A percentile compares a stretch with the other conserved stretches of the same genome.
Evolutionary conservation across 2,888 invertebrate species (phyloP).

Genomic region (Himalopsyche japonica): DNA sequence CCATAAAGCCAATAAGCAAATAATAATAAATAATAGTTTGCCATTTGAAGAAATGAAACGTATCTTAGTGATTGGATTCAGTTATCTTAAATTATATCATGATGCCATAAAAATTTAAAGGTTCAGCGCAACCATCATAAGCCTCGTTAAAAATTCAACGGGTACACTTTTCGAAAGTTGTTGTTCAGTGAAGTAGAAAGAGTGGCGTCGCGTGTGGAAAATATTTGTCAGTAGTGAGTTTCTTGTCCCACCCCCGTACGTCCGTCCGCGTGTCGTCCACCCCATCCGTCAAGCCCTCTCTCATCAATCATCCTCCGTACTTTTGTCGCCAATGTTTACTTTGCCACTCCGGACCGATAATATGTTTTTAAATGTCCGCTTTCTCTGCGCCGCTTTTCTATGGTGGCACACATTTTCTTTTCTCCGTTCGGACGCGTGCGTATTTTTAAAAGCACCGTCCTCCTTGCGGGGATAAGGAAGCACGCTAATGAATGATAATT

Average conservation of each 20-base stretch:
- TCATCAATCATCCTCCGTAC: slow-evolving; percentile 35
- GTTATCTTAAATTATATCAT: too few species aligned
- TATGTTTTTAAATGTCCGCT: slow-evolving; percentile 28
- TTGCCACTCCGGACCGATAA: slow-evolving; percentile 22
- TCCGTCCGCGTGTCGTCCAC: neutral
- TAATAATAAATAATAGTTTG: too few species aligned
- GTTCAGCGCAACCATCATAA: neutral
- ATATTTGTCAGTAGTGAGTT: neutral
- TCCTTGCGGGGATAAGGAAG: neutral
- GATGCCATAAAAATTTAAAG: neutral
- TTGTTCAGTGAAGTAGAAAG: neutral
- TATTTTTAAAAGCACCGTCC: neutral
- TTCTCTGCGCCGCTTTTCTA: slow-evolving; percentile 2
- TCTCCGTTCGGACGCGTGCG: neutral
- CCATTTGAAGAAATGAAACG: too few species aligned
- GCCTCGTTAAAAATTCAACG: neutral
- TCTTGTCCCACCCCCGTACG: neutral
- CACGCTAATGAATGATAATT: neutral
- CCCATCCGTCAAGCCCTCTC: neutral
- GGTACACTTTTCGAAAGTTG: neutral
- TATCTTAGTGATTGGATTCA: too few species aligned
- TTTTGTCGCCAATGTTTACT: slow-evolving; percentile 29
- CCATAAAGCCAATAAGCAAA: too few species aligned
- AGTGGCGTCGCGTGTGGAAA: neutral
- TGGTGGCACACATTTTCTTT: neutral